Evolutionary conservation across 2,797 vertebrate species (phyloP).

Genomic region (Acrossocheilus wenchowensis): DNA sequence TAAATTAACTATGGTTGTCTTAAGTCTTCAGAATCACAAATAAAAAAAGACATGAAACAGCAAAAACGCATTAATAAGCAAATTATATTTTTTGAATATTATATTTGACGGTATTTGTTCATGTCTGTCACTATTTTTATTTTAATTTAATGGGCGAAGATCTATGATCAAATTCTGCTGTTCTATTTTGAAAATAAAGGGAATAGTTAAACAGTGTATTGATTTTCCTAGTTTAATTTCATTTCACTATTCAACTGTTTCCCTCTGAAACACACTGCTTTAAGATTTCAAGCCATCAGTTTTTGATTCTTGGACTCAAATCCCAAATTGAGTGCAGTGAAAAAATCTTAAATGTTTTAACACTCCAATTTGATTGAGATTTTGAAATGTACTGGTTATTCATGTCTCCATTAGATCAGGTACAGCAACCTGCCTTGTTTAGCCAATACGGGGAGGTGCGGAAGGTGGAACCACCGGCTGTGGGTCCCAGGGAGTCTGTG

Average conservation of each 20-base stretch:
- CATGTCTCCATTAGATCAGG: not conserved
- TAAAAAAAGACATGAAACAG: not conserved
- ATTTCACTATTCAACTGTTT: not conserved
- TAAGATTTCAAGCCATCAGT: not conserved
- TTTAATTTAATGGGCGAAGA: not conserved
- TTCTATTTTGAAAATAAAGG: not conserved
- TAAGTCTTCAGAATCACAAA: not conserved
- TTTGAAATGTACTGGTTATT: not conserved
- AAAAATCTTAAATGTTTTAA: not conserved
- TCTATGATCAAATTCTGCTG: not conserved
- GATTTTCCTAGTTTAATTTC: not conserved
- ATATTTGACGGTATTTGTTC: not conserved
- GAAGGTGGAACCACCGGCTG: slow-evolving; percentile 93
- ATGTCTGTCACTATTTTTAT: not conserved
- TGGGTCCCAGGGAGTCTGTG: slow-evolving; percentile 86
- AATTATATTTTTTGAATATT: not conserved
- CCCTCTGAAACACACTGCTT: not conserved
- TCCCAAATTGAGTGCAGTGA: not conserved
- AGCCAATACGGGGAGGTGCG: slow-evolving; percentile 93
- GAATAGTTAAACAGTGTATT: not conserved
- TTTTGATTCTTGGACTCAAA: not conserved
- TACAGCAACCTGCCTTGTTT: slow-evolving; percentile 78
- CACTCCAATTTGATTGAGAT: too few species aligned
- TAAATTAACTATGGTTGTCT: not conserved
- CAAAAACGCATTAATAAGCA: not conserved